phyloP scores from a whole-genome alignment of 2,888 invertebrate genomes.

The Andricus quercusramuli region DNA sequence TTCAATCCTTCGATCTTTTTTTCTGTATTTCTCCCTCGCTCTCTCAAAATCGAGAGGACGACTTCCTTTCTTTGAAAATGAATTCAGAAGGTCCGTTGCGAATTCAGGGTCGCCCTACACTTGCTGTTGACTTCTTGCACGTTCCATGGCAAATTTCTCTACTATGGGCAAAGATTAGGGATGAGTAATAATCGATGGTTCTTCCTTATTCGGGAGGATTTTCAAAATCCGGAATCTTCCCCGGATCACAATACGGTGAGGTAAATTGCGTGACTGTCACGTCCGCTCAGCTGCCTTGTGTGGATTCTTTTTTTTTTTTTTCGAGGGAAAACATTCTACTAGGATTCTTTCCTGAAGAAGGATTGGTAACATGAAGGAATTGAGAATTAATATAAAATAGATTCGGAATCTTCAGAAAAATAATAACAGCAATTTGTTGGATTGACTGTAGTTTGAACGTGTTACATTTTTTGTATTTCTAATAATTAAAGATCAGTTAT shows the following conservation, averaged over 20 bases:
- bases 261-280: slow-evolving; percentile 39
- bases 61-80: slow-evolving; percentile 23
- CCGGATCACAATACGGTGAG: neutral
- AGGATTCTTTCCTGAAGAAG: neutral
- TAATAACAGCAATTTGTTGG: too few species aligned
- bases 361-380: neutral
- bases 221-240: slow-evolving; percentile 17
- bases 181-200: slow-evolving; percentile 13
- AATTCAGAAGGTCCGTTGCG: slow-evolving; percentile 31
- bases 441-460: too few species aligned
- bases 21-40: neutral
- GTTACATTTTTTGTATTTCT: too few species aligned
- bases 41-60: neutral
- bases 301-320: neutral
- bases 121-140: slow-evolving; percentile 34
- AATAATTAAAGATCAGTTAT: too few species aligned
- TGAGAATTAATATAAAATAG: neutral
- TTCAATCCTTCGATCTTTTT: slow-evolving; percentile 23
- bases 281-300: slow-evolving; percentile 36
- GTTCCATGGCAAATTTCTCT: slow-evolving; percentile 25
- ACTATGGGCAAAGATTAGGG: slow-evolving; percentile 20
- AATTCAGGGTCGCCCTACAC: slow-evolving; percentile 20
- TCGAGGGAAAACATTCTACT: neutral
- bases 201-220: slow-evolving; percentile 7
- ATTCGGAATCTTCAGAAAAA: neutral